Percentiles rank a stretch among this genome's conserved stretches.
Evolutionary conservation across 2,797 vertebrate species (phyloP).

Genomic region (Melopsittacus undulatus): DNA sequence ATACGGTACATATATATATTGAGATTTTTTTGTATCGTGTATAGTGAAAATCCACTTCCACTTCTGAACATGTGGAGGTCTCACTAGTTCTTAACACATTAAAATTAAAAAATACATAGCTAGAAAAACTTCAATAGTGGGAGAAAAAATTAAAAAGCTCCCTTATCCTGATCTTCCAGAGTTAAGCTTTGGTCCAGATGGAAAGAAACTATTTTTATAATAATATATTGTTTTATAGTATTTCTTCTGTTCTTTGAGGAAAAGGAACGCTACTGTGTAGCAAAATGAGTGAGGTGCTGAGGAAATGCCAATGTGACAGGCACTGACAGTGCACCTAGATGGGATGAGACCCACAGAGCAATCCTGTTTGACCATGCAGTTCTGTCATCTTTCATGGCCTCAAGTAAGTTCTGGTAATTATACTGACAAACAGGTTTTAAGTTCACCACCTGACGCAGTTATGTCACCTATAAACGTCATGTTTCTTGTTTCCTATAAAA

Average conservation of each 20-base stretch:
- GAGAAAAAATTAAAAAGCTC: not conserved
- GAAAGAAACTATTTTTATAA: not conserved
- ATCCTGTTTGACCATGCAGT: not conserved
- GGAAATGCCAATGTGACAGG: not conserved
- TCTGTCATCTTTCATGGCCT: not conserved
- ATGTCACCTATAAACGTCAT: not conserved
- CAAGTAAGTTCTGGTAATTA: not conserved
- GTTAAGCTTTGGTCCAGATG: not conserved
- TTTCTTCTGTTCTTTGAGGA: not conserved
- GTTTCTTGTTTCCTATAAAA: not conserved
- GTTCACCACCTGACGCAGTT: not conserved
- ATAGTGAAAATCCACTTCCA: not conserved
- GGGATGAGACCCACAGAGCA: not conserved
- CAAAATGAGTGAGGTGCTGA: not conserved
- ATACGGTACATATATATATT: not conserved
- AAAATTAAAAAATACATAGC: not conserved
- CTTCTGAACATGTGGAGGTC: not conserved
- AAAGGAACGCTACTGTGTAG: not conserved
- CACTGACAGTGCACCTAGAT: not conserved
- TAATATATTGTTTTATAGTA: not conserved
- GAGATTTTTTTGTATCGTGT: not conserved
- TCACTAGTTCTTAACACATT: not conserved
- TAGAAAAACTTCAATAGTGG: not conserved
- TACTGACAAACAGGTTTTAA: conserved; percentile 7
- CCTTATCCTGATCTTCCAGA: not conserved